Conservation (phyloP, 1,140 invertebrate species). For the Monochamus saltuarius region DNA sequence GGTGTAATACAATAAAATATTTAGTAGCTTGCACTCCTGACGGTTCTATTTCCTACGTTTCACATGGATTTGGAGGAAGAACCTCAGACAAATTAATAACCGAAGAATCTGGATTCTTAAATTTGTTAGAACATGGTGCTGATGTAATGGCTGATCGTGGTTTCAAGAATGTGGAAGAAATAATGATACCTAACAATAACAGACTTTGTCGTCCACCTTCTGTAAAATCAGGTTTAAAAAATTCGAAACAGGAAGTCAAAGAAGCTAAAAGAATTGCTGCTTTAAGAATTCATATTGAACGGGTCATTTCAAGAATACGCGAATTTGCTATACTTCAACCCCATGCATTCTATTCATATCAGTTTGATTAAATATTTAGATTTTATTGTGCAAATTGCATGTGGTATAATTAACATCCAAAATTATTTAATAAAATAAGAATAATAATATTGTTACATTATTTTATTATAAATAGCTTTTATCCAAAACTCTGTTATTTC, state of each 20-base stretch:
- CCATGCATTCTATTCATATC: constrained; percentile 44
- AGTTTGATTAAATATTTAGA: constrained; percentile 19
- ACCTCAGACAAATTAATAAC: constrained; percentile 46
- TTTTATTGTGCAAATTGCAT: constrained; percentile 12
- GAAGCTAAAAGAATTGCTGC: constrained; percentile 49
- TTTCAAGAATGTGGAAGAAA: constrained; percentile 44
- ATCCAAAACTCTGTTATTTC: constrained; percentile 8
- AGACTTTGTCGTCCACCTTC: constrained; percentile 41
- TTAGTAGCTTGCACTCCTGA: constrained; percentile 51
- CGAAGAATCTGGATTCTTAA: constrained; percentile 44
- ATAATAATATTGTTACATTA: neutral
- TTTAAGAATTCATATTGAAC: constrained; percentile 51
- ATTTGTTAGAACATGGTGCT: constrained; percentile 32
- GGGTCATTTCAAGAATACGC: constrained; percentile 47
- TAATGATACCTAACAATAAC: constrained; percentile 36
- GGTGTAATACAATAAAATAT: constrained; percentile 51
- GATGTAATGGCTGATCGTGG: constrained; percentile 49
- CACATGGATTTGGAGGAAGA: constrained; percentile 49
- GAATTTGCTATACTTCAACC: constrained; percentile 50
- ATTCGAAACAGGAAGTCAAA: constrained; percentile 39
- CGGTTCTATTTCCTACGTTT: constrained; percentile 53
- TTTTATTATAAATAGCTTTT: constrained; percentile 11
- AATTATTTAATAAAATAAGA: neutral
- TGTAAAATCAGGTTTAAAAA: constrained; percentile 9
- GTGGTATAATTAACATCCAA: constrained; percentile 17